Conservation (phyloP, 2,888 invertebrate genomes). For the Andricus quercusramuli region DNA sequence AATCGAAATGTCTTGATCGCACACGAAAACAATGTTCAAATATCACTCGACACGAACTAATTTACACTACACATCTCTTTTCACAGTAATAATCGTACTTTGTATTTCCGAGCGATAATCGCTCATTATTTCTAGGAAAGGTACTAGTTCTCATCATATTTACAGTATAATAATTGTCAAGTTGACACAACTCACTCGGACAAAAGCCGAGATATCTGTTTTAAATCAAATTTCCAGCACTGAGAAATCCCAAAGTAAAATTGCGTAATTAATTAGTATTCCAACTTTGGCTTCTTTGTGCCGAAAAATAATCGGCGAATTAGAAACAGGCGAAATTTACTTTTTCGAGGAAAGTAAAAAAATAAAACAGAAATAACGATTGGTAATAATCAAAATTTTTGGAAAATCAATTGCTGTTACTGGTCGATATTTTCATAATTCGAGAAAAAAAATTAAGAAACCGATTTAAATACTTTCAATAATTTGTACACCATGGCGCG, state of each 20-base stretch:
- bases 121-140: slow-evolving; percentile 31
- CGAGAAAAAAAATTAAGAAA: not conserved
- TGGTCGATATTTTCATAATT: not conserved
- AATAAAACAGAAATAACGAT: not conserved
- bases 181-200: not conserved
- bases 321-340: slow-evolving; percentile 30
- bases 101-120: slow-evolving; percentile 17
- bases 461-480: not conserved
- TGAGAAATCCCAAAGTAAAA: not conserved
- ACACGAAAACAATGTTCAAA: slow-evolving; percentile 32
- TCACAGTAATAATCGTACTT: slow-evolving; percentile 27
- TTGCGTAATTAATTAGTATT: not conserved
- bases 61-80: slow-evolving; percentile 23
- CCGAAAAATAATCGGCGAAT: slow-evolving; percentile 5
- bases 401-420: not conserved
- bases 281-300: not conserved
- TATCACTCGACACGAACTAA: slow-evolving; percentile 29
- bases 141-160: slow-evolving; percentile 33
- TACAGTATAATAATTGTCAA: slow-evolving; percentile 17
- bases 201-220: not conserved
- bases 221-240: not conserved
- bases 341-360: not conserved
- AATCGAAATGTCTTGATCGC: slow-evolving; percentile 9
- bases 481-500: not conserved
- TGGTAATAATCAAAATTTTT: not conserved